phyloP scores from a whole-genome alignment of 2,797 vertebrate species.

The Hydrophis major region DNA sequence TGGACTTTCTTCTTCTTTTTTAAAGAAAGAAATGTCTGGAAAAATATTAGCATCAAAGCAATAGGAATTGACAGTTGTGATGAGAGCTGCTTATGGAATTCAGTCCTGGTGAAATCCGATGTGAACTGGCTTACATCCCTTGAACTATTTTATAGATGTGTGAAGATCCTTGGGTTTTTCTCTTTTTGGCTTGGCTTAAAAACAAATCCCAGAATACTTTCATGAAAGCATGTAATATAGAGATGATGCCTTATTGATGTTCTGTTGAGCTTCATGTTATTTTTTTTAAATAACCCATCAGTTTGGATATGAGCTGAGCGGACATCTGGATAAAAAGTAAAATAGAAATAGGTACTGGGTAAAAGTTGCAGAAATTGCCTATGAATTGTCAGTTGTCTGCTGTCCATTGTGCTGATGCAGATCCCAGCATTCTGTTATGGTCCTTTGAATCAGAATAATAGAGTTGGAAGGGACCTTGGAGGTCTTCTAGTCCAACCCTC shows the following conservation, averaged over 20 bases:
- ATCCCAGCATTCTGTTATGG: neutral
- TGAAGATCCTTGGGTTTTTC: neutral
- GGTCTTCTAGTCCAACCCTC: neutral
- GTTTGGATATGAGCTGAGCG: neutral
- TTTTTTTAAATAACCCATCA: neutral
- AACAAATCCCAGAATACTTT: neutral
- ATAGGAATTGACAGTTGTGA: neutral
- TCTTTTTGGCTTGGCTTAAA: neutral
- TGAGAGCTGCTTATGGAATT: neutral
- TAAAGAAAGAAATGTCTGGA: neutral
- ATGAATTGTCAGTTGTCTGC: neutral
- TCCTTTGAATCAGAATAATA: neutral
- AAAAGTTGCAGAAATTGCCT: neutral
- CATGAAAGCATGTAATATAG: neutral
- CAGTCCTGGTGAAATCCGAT: neutral
- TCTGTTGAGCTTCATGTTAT: neutral
- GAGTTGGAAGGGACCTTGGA: neutral
- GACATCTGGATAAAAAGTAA: neutral
- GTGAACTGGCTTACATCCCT: neutral
- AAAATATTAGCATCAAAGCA: neutral
- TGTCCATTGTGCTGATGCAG: neutral
- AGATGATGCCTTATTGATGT: neutral
- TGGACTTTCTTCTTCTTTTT: neutral
- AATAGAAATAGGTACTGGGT: neutral
- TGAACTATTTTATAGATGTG: neutral